Base-by-base conservation (phyloP, 2,888 invertebrate genomes). In the Caradrina clavipalpis region DNA sequence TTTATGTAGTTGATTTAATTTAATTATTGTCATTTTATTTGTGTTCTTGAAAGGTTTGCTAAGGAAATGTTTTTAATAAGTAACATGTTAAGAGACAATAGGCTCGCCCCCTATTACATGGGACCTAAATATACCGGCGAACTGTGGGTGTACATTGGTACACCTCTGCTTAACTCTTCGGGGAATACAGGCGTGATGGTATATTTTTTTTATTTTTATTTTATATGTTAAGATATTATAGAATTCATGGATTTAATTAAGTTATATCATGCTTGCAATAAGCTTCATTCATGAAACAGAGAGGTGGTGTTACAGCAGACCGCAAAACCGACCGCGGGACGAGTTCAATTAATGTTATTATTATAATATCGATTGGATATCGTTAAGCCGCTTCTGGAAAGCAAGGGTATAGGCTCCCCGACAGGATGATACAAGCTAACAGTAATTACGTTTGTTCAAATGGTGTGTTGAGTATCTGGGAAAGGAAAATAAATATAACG, bases 1-100 rank as follows among this genome's bases (percentile, higher is more conserved):
- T 92, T 91, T 91, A 85, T 88, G 90, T 90, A 90, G 88, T 88
- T 88, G 89, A 91, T 91, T 92, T 91, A 90, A 90, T 91, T 90
- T 89, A 89, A 90, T 87, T 89, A 86, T 86, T 88, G 80, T 84
- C 80, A 77, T 85, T 85, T 88, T 81, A 60, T 77, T 79, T 81
- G 80, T 76, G 75, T 69, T 78, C 87, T 84, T 76, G 78, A 79
- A 75, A 47, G 42, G 31, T 51, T 64, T 19, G 15, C 8, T 56
- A 35, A 57, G 31, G 53, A 11, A 39, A 7, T 17, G 47, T 50
- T 31, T n/a, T 55, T 69, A 31, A 50, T 70, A 19, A 56, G 50
- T 45, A 31, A 35, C 19, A 63, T 8, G 35, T 55, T 49, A 13
- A 22, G 45, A 11, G 5, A 10, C 35, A 10, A 35, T n/a, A n/a